Base-by-base conservation (phyloP, 2,797 vertebrate species). In the Acanthis flammea region DNA sequence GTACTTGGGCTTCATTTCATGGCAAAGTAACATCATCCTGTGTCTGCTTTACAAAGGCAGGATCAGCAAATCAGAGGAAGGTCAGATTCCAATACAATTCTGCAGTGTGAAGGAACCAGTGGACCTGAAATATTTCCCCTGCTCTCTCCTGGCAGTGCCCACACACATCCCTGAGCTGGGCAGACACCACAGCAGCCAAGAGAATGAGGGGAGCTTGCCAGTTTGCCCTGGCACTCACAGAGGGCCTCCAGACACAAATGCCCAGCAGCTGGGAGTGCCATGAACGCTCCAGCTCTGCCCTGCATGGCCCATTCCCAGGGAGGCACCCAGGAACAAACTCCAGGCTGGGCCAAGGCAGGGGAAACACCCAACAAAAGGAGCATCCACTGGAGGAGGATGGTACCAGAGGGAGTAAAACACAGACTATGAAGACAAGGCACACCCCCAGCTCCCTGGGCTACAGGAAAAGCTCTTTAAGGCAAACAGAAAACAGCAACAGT, bases 31-130 rank as follows among this genome's bases (percentile, higher is more conserved):
- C 63, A 48, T 23, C 54, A 67, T 41, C 23, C 75, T 60, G n/a
- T 2, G 13, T 1, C 6, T 1, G 5, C 71, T 51, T 70, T 3
- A 55, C 75, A 87, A 44, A 92, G 42, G 17, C 81, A 78, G 80
- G 53, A 80, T 54, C 67, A 62, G 7, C 57, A 60, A 79, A 55
- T 13, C 2, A n/a, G 48, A 61, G 25, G 3, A 14, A 63, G 24
- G 73, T 78, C 61, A 74, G 71, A 71, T 60, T 72, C 62, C 75
- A 90, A 80, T 6, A 54, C 41, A 84, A 65, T 2, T 30, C 30
- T 0, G 0, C 54, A 45, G 1, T 18, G 74, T 0, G 0, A 84
- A 89, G 58, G 27, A 58, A 71, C 5, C 4, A 1, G 27, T 28
- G 65, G 57, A 55, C 35, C 70, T 35, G 77, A 65, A 72, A 63